Base-by-base conservation (phyloP, 35 echinoderm and acorn worm species). In the Lytechinus variegatus region DNA sequence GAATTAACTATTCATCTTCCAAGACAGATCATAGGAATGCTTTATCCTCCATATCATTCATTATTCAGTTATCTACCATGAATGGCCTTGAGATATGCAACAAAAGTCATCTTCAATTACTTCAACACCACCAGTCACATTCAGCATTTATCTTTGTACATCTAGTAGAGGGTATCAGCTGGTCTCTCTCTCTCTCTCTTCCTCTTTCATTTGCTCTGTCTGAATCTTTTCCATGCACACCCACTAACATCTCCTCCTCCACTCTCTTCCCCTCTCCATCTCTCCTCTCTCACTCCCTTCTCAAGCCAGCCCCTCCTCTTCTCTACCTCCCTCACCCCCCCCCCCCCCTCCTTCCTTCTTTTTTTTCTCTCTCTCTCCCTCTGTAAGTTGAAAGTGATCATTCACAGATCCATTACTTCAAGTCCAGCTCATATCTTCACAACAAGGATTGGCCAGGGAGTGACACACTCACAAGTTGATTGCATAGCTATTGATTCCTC, bases 351-450 rank as follows among this genome's bases (percentile, higher is more conserved):
- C 12, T 21, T 13, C 61, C 19, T 21, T 21, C 61, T 13, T 13
- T 16, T 13, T 66, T 16, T 71, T 71, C 13, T 79, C 2, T 79
- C 66, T 79, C 66, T n/a, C 16, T n/a, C 66, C 24, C 66, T 79
- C 66, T 7, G 16, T 79, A 19, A 72, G 14, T 24, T 79, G 19
- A 79, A 24, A 79, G 66, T 24, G 66, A 79, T 79, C 66, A 79
- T 79, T 79, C 66, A 79, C 66, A 79, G 66, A 79, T 79, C 66
- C 66, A 79, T 79, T 79, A 79, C 66, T 79, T 79, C 66, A n/a
- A 79, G 66, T 79, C n/a, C 66, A 79, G 66, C 66, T 79, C 66
- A 6, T n/a, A 19, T 79, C 66, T 79, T 24, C 66, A 79, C 66
- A 79, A 24, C n/a, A 79, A 24, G 21, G 66, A 79, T 24, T 24